Evolutionary conservation across 37 sponge, comb jelly and placozoan genomes (phyloP).

Genomic region (Agelas oroides): DNA sequence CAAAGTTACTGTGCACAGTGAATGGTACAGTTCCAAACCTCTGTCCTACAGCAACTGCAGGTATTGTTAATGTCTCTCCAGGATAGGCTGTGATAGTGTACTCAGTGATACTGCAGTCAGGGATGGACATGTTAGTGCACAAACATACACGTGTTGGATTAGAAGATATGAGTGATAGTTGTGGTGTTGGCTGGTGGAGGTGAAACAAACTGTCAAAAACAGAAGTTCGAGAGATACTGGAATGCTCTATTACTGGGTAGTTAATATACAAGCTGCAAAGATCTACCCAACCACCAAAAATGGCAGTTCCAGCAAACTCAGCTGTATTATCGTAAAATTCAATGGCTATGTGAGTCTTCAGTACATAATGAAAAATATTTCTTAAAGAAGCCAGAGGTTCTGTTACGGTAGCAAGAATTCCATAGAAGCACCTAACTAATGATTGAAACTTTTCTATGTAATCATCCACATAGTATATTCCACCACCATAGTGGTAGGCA

Average conservation of each 20-base stretch:
- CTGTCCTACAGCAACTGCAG: not conserved
- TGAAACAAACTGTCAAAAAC: not conserved
- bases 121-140: not conserved
- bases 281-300: not conserved
- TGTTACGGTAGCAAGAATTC: too few species aligned
- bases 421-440: too few species aligned
- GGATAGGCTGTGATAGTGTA: not conserved
- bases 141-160: not conserved
- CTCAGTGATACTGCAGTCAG: slow-evolving; percentile 4
- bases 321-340: not conserved
- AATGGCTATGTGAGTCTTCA: not conserved
- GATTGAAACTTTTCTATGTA: too few species aligned
- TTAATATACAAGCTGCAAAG: not conserved
- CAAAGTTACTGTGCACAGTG: too few species aligned
- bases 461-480: too few species aligned
- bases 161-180: not conserved
- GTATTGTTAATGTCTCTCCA: not conserved
- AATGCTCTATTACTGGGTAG: too few species aligned
- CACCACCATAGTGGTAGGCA: not conserved
- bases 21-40: not conserved
- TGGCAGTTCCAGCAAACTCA: not conserved
- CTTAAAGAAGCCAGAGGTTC: too few species aligned
- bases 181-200: not conserved
- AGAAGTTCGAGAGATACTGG: too few species aligned
- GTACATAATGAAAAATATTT: too few species aligned